Percentiles rank a stretch among this genome's conserved stretches.
phyloP scores from a whole-genome alignment of 1,140 invertebrate genomes.

The Yoshiicerus persimilis region DNA sequence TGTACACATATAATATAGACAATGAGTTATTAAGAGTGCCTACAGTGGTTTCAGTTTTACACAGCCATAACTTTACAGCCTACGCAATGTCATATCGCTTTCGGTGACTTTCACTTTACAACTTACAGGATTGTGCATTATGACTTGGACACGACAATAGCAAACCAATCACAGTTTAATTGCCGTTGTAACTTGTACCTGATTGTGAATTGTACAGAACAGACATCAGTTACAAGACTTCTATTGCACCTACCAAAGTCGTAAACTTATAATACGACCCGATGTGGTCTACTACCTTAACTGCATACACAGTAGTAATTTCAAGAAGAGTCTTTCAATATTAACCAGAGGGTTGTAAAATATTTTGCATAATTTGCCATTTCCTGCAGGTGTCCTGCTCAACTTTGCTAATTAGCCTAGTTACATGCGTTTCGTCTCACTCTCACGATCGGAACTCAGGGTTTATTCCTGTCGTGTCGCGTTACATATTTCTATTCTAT shows the following conservation, averaged over 20 bases:
- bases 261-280: neutral
- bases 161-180: neutral
- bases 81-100: neutral
- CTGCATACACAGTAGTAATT: neutral
- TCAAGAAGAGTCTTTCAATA: neutral
- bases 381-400: neutral
- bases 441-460: neutral
- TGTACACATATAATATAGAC: neutral
- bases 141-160: neutral
- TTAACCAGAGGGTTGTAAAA: neutral
- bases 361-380: conserved; percentile 1
- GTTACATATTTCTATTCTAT: too few species aligned
- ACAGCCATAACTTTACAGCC: neutral
- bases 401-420: neutral
- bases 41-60: neutral
- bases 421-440: neutral
- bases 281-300: neutral
- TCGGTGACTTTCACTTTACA: neutral
- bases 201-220: neutral
- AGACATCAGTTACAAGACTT: neutral
- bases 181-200: neutral
- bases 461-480: neutral
- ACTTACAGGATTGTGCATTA: neutral
- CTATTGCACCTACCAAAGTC: neutral
- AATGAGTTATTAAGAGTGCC: neutral